These are phyloP conservation scores for Spea bombifrons DNA, from an alignment of 2,113 vertebrate genomes.

Conservation along the genomic window DNA sequence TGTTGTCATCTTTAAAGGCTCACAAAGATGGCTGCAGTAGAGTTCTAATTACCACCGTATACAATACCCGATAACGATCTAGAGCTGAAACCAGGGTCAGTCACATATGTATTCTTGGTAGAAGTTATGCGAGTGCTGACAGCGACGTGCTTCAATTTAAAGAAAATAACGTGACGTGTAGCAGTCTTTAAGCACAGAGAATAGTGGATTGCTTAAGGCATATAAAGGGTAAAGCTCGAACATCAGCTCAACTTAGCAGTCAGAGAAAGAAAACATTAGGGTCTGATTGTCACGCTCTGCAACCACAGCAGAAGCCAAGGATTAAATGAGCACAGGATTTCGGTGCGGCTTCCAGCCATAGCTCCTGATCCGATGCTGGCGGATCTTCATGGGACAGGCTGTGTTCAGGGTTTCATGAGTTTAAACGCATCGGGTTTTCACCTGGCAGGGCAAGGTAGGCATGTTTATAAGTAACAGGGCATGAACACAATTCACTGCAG, in stretches of 20 bases:
- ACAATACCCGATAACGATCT: too few relatives aligned
- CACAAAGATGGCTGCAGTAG: too few relatives aligned
- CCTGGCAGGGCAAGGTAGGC: slow-evolving; percentile 24
- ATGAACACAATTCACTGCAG: neutral
- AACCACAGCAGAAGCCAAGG: slow-evolving; percentile 39
- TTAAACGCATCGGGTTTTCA: slow-evolving; percentile 16
- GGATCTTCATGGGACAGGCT: slow-evolving; percentile 32
- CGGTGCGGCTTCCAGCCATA: slow-evolving; percentile 30
- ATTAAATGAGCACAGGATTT: slow-evolving; percentile 42
- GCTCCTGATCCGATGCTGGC: slow-evolving; percentile 1
- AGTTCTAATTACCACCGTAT: too few relatives aligned
- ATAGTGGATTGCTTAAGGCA: neutral
- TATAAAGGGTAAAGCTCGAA: slow-evolving; percentile 13
- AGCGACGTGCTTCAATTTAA: too few relatives aligned
- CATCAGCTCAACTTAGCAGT: slow-evolving; percentile 34
- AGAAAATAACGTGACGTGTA: neutral
- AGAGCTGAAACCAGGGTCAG: too few relatives aligned
- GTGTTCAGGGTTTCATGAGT: slow-evolving; percentile 25
- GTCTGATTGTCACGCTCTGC: slow-evolving; percentile 40
- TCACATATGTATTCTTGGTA: too few relatives aligned
- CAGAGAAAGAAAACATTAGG: slow-evolving; percentile 39
- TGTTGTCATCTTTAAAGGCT: too few relatives aligned
- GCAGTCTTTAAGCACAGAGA: neutral
- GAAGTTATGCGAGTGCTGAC: too few relatives aligned
- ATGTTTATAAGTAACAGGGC: slow-evolving; percentile 29